Conservation (phyloP, 2,888 invertebrate genomes). For the Sphaerophoria taeniata region DNA sequence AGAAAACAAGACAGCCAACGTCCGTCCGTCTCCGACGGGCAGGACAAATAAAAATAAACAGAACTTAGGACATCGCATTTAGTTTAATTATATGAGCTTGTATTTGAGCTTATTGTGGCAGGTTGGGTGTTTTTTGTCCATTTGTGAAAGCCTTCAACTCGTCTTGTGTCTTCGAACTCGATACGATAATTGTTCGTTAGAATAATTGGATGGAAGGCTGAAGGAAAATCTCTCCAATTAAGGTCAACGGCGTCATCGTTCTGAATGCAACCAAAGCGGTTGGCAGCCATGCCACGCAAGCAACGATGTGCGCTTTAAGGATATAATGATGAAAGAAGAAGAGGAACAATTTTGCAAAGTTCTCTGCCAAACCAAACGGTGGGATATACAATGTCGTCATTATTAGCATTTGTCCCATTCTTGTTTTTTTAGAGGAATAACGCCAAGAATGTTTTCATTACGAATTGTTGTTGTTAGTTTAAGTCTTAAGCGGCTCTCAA, state of each 20-base stretch:
- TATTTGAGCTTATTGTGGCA: not conserved
- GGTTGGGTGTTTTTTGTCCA: not conserved
- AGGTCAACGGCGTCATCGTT: slow-evolving; percentile 17
- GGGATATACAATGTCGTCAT: slow-evolving; percentile 23
- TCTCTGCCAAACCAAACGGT: slow-evolving; percentile 9
- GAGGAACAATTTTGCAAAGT: slow-evolving; percentile 25
- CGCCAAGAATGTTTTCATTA: slow-evolving; percentile 12
- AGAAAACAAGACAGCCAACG: not conserved
- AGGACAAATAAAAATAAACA: not conserved
- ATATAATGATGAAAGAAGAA: slow-evolving; percentile 10
- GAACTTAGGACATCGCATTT: not conserved
- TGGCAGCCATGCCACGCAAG: not conserved
- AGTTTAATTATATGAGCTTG: not conserved
- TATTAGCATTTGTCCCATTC: slow-evolving; percentile 5
- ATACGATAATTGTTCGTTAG: slow-evolving; percentile 32
- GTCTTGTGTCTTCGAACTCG: not conserved
- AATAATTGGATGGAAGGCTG: slow-evolving; percentile 51
- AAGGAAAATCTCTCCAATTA: slow-evolving; percentile 49
- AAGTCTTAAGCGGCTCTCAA: not conserved
- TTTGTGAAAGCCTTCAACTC: not conserved
- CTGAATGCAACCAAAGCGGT: not conserved
- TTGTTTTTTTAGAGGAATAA: not conserved
- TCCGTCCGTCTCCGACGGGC: not conserved
- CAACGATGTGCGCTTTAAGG: slow-evolving; percentile 16
- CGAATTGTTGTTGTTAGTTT: not conserved